Conservation (phyloP, 2,797 vertebrate genomes). For the Bovichtus diacanthus region DNA sequence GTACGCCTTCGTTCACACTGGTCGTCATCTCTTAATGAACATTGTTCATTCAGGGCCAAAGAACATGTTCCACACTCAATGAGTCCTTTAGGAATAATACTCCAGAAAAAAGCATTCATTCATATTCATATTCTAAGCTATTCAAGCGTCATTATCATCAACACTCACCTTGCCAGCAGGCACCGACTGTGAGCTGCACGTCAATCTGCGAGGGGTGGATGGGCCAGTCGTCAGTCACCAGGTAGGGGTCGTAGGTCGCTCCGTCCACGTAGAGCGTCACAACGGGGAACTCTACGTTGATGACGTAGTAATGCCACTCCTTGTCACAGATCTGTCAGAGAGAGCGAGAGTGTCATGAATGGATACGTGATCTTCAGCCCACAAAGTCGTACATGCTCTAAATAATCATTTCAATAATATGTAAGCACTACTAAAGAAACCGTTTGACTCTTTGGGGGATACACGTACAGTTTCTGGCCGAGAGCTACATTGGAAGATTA, state of each 20-base stretch:
- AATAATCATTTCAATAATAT: no score
- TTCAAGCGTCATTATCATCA: conserved; percentile 1
- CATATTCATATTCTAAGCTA: conserved; percentile 14
- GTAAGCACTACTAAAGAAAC: background rate
- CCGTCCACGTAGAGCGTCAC: conserved; percentile 97
- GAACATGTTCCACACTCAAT: conserved; percentile 42
- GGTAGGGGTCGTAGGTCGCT: conserved; percentile 94
- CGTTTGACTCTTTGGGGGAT: background rate
- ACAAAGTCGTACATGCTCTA: background rate
- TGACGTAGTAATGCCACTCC: conserved; percentile 98
- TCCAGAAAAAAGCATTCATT: conserved; percentile 10
- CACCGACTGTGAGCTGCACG: conserved; percentile 96
- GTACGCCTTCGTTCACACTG: conserved; percentile 47
- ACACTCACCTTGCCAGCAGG: conserved; percentile 96
- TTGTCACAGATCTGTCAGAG: conserved; percentile 95
- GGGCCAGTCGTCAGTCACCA: conserved; percentile 99
- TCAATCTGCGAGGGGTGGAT: conserved; percentile 97
- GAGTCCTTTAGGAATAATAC: conserved; percentile 38
- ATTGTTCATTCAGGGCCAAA: conserved; percentile 70
- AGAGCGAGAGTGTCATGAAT: conserved; percentile 14
- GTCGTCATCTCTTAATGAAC: conserved; percentile 60
- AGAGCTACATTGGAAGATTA: background rate
- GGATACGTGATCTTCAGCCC: background rate
- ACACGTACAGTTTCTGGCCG: background rate
- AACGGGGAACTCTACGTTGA: conserved; percentile 95